Conservation (phyloP, 2,113 vertebrate species). For the Seriola quinqueradiata region DNA sequence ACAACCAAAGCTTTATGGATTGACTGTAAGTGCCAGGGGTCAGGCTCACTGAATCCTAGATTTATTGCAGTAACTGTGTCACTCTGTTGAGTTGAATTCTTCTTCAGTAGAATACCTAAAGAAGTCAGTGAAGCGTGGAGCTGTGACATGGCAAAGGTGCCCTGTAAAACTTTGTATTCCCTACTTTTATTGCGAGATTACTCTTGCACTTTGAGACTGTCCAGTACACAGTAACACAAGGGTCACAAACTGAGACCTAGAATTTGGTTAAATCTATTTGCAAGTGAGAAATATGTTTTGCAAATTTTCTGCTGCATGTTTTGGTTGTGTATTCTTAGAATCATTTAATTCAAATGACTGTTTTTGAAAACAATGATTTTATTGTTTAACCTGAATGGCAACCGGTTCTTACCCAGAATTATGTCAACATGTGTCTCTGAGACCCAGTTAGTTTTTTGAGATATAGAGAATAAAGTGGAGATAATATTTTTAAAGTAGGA, state of each 20-base stretch:
- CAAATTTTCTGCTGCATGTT: not conserved
- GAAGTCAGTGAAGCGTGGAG: slow-evolving; percentile 4
- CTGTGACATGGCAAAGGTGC: not conserved
- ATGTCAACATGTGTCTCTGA: slow-evolving; percentile 30
- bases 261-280: not conserved
- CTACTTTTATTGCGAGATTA: slow-evolving; percentile 2
- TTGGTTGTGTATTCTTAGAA: not conserved
- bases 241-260: not conserved
- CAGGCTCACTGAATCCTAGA: slow-evolving; percentile 20
- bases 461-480: slow-evolving; percentile 34
- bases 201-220: slow-evolving; percentile 15
- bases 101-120: slow-evolving; percentile 15
- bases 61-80: slow-evolving; percentile 22
- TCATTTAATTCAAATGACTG: slow-evolving; percentile 1
- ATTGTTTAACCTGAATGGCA: slow-evolving; percentile 10
- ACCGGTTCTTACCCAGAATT: slow-evolving; percentile 5
- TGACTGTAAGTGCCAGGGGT: slow-evolving; percentile 31
- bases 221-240: not conserved
- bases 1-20: slow-evolving; percentile 47
- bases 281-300: not conserved
- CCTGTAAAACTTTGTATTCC: not conserved
- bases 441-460: slow-evolving; percentile 16
- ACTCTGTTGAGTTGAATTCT: slow-evolving; percentile 29
- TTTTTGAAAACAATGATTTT: slow-evolving; percentile 29
- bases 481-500: slow-evolving; percentile 41